Conservation (phyloP, 2,888 invertebrate genomes). For the Aelia acuminata region DNA sequence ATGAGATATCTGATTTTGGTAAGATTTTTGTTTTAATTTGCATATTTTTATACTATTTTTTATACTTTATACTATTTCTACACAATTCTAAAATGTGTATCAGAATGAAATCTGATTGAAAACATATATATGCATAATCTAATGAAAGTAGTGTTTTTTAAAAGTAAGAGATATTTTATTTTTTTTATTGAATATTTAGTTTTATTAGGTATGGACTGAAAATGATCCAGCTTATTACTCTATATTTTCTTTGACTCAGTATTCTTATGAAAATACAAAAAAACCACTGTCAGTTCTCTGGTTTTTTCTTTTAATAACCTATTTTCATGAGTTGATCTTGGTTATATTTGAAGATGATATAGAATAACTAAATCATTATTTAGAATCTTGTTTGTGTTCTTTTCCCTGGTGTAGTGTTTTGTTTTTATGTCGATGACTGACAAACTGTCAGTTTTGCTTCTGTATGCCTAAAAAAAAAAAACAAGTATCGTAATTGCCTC, state of each 20-base stretch:
- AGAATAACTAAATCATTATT: background rate
- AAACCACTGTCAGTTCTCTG: too few relatives aligned
- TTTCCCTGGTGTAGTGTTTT: background rate
- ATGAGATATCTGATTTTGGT: constrained; percentile 58
- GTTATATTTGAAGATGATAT: background rate
- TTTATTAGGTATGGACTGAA: too few relatives aligned
- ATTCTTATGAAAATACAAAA: too few relatives aligned
- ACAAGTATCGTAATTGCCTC: too few relatives aligned
- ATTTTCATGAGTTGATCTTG: background rate
- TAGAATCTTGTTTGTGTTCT: background rate
- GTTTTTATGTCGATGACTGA: too few relatives aligned
- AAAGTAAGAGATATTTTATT: background rate
- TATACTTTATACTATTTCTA: background rate
- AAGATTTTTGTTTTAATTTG: background rate
- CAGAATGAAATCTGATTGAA: background rate
- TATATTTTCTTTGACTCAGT: too few relatives aligned
- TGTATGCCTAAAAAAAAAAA: background rate
- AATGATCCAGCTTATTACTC: too few relatives aligned
- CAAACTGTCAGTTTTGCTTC: background rate
- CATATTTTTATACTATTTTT: background rate
- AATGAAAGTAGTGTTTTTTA: background rate
- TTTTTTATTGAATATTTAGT: too few relatives aligned
- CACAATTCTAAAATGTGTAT: background rate
- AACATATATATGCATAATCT: background rate
- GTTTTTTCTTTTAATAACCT: background rate